Evolutionary conservation across 2,888 invertebrate genomes (phyloP), one percentile per base, ranked within the genome.

Genomic region (Oscheius sp.): DNA sequence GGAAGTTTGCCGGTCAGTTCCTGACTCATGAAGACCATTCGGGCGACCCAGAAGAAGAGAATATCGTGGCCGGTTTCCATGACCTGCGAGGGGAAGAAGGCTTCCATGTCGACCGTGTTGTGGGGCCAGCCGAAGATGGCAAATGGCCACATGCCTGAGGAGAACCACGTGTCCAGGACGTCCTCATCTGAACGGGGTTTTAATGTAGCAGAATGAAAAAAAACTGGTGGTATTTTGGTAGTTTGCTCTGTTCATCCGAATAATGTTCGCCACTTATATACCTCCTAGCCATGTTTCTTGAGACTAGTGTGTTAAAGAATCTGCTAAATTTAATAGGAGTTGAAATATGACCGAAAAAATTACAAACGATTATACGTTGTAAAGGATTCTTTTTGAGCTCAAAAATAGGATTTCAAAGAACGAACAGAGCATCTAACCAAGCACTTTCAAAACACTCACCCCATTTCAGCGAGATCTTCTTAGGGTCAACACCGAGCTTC

Each of bases 91-190:
- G 99, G 99, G 91, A 96, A 99, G 91, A 95, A 96, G 0, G 93
- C 93, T 21, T 76, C 73, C 70, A 82, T 60, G 59, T 82, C 82
- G 21, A 71, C 73, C 4, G 88, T 88, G 86, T 90, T 73, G 53
- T 96, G 94, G 0, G 98, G 98, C 99, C 99, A 99, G 10, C 96
- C 98, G 89, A 98, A 95, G 55, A 95, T 93, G 0, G 97, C 94
- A 91, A 99, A 98, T 0, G 99, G 96, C 90, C 97, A 96, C 57
- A 99, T 92, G 0, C 94, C 97, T 0, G 98, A 95, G 0, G 97
- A 97, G 91, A 99, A 99, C 99, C 99, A 99, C 0, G 99, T 99
- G 89, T 99, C 99, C 77, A 99, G 91, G 0, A 99, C 99, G 91
- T 99, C 99, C 58, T 95, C 94, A 89, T 99, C 98, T 88, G 58